Conservation (phyloP, 1,140 invertebrate species). For the Drosophila busckii region DNA sequence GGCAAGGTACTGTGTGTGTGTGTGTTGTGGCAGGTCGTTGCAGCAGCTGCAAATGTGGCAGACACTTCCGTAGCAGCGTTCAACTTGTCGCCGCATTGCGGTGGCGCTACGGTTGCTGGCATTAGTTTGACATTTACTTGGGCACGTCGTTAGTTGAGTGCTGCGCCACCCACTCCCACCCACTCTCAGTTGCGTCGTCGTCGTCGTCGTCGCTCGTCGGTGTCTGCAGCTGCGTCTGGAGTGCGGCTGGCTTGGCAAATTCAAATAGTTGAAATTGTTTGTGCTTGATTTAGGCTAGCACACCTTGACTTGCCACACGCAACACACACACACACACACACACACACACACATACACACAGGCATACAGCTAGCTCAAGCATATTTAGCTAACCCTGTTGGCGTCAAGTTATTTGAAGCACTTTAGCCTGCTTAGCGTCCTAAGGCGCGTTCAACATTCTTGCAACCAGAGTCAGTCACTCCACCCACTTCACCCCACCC, state of each 20-base stretch:
- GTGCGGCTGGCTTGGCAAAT: constrained; percentile 58
- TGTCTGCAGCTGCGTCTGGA: constrained; percentile 20
- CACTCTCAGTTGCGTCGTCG: too few relatives aligned
- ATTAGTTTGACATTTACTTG: constrained; percentile 76
- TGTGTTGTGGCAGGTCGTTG: too few relatives aligned
- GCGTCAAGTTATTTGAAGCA: constrained; percentile 67
- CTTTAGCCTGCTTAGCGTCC: constrained; percentile 43
- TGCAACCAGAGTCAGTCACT: not conserved
- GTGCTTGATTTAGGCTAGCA: constrained; percentile 67
- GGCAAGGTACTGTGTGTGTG: too few relatives aligned
- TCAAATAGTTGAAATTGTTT: constrained; percentile 75
- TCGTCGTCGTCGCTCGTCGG: too few relatives aligned
- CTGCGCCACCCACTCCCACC: not conserved
- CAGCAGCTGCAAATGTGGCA: not conserved
- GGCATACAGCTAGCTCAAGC: constrained; percentile 8
- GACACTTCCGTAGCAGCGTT: constrained; percentile 31
- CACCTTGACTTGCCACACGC: constrained; percentile 39
- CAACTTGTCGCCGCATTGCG: constrained; percentile 44
- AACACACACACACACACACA: not conserved
- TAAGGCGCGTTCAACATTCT: constrained; percentile 5
- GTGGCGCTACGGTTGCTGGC: constrained; percentile 47
- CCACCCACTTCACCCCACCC: not conserved
- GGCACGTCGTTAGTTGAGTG: constrained; percentile 66
- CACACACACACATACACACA: constrained; percentile 13
- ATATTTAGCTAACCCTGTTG: constrained; percentile 26